Conservation (phyloP, 2,113 vertebrate species). For the Chloropsis hardwickii region DNA sequence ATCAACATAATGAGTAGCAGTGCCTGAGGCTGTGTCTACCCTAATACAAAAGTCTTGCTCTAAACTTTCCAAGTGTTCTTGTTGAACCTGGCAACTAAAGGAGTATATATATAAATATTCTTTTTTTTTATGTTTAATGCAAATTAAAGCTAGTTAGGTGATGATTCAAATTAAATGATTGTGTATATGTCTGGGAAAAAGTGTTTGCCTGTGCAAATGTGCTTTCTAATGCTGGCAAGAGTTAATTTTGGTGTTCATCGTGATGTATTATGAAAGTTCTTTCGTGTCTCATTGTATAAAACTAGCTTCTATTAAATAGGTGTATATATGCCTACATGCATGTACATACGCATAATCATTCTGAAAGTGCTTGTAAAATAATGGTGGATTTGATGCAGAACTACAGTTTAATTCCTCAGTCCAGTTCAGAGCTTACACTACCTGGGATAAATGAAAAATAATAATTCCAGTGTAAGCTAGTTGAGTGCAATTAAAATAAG, state of each 20-base stretch:
- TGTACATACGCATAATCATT: not conserved
- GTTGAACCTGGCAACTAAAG: not conserved
- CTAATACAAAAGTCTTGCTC: not conserved
- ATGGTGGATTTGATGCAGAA: not conserved
- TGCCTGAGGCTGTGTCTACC: conserved; percentile 2
- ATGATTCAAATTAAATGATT: not conserved
- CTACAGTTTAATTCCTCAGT: not conserved
- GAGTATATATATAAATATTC: not conserved
- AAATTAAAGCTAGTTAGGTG: not conserved
- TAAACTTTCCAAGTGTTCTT: not conserved
- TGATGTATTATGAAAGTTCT: not conserved
- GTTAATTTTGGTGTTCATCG: not conserved
- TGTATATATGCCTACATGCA: rapidly evolving
- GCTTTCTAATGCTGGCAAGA: not conserved
- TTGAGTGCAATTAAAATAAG: not conserved
- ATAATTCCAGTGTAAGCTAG: not conserved
- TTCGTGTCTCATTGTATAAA: not conserved
- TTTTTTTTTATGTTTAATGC: not conserved
- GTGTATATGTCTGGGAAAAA: not conserved
- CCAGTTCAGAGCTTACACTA: not conserved
- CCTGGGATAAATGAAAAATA: not conserved
- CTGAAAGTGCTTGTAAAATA: not conserved
- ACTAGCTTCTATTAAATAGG: not conserved
- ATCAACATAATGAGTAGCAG: conserved; percentile 37
- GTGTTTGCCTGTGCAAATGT: not conserved